Evolutionary conservation across 2,888 invertebrate species (phyloP), one percentile per base, ranked within the genome.

Genomic region (Acleris cristana): DNA sequence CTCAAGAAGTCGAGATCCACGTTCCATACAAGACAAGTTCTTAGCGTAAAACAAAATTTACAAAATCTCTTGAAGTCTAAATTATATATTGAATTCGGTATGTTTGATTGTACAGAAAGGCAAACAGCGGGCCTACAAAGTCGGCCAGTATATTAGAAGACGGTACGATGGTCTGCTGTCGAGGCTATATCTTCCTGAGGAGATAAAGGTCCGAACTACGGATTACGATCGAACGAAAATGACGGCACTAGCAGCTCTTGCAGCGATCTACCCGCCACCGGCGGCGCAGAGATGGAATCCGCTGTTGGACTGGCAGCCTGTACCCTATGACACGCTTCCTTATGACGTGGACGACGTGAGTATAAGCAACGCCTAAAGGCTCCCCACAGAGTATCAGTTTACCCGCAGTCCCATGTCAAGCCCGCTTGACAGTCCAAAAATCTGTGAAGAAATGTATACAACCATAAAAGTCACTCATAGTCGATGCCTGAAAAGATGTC

Each of bases 151-250:
- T 70, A 74, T 95, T 7, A 87, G 93, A 62, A 71, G 81, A 8
- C 83, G 82, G 14, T 94, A 94, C 73, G 81, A 85, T n/a, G 75
- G 81, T 0, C 85, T 93, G 34, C 78, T 94, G 48, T 93, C 90
- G 0, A 76, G 75, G 1, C 71, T 91, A 16, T 95, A 94, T 75
- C 76, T 87, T 1, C 85, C 91, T 14, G 88, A 90, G 48, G 90
- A 95, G 79, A 83, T 94, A 8, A 73, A 76, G 14, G 86, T 94
- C 55, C 87, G 94, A 26, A 95, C 95, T 45, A 96, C 96, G 0
- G 95, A 95, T 79, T 95, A 93, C 78, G 95, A 95, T 62, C 92
- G 96, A 57, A 96, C 97, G 0, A 94, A 96, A 85, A 96, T 96
- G 94, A 95, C 96, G 4, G 95, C 95, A 0, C 89, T 95, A 69